Base-by-base conservation (phyloP, 2,797 vertebrate genomes). In the Anas georgica region DNA sequence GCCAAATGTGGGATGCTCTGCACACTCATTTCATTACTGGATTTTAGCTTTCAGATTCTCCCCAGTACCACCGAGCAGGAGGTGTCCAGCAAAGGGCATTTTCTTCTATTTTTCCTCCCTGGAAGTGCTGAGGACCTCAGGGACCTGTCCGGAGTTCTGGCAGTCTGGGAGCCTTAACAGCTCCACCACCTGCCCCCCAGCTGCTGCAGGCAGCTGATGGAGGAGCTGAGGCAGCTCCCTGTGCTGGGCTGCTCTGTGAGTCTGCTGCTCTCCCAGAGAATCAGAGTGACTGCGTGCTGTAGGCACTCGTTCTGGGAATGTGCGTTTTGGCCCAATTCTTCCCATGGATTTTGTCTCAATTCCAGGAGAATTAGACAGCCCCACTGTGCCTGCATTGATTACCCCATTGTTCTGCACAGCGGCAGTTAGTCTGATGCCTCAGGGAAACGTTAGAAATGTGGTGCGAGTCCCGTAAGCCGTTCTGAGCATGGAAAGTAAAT, bases 371-470 rank as follows among this genome's bases (percentile, higher is more conserved):
- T 85, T 52, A 86, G 89, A 77, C 81, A 90, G 48, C 70, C 77
- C 83, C 77, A 63, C 80, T 82, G 90, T 59, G 90, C 67, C 63
- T 28, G 12, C 25, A 10, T 25, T 93, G 93, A 85, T 95, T 72
- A 21, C 39, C 68, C 90, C 93, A 94, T 88, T 94, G 90, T 73
- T 96, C 77, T 80, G 87, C 94, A 63, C 90, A 91, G 90, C 52
- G 22, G 87, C 91, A 94, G 90, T 52, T 74, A 88, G 88, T 70
- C 88, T 94, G 90, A 76, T 74, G 83, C 93, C 94, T 79, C 74
- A 50, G 90, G 93, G 94, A 94, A 88, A 86, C 3, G 18, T 56
- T 4, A 62, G 50, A 92, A 82, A 79, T 83, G 76, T 56, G 45
- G 22, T 89, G 45, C 2, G 2, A 89, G 73, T 25, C 69, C 83